Evolutionary conservation across 2,113 vertebrate species (phyloP).

Genomic region (Reinhardtius hippoglossoides): DNA sequence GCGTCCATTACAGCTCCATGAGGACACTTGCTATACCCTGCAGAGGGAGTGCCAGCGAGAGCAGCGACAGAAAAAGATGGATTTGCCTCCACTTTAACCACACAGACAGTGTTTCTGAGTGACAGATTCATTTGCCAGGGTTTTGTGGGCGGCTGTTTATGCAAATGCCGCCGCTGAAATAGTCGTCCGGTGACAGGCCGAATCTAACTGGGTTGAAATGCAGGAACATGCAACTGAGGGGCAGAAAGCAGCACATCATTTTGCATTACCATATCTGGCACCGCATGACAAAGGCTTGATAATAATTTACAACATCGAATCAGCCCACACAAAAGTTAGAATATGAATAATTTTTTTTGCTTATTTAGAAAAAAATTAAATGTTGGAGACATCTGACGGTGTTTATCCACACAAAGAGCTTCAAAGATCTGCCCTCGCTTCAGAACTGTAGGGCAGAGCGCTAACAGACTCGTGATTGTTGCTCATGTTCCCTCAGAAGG

Average conservation of each 20-base stretch:
- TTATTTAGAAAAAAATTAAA: constrained; percentile 28
- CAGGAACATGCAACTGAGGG: constrained; percentile 60
- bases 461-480: constrained; percentile 40
- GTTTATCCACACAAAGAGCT: constrained; percentile 48
- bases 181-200: constrained; percentile 75
- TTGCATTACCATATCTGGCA: constrained; percentile 61
- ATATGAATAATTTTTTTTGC: constrained; percentile 3
- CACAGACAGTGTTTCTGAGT: constrained; percentile 76
- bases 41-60: constrained; percentile 55
- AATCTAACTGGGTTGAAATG: constrained; percentile 75
- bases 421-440: constrained; percentile 34
- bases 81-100: constrained; percentile 71
- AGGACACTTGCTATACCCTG: constrained; percentile 56
- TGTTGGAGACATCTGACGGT: constrained; percentile 50
- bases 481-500: constrained; percentile 48
- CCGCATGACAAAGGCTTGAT: constrained; percentile 40
- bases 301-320: constrained; percentile 37
- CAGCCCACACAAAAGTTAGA: constrained; percentile 54
- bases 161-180: constrained; percentile 80
- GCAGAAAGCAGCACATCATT: constrained; percentile 65
- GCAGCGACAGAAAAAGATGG: constrained; percentile 49
- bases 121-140: constrained; percentile 83
- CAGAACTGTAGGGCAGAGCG: constrained; percentile 39
- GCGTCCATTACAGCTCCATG: constrained; percentile 59
- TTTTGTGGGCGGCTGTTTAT: constrained; percentile 82